A percentile compares a stretch with the other conserved stretches of the same genome.
phyloP scores from a whole-genome alignment of 2,888 invertebrate species.

The Chymomyza fuscimana region DNA sequence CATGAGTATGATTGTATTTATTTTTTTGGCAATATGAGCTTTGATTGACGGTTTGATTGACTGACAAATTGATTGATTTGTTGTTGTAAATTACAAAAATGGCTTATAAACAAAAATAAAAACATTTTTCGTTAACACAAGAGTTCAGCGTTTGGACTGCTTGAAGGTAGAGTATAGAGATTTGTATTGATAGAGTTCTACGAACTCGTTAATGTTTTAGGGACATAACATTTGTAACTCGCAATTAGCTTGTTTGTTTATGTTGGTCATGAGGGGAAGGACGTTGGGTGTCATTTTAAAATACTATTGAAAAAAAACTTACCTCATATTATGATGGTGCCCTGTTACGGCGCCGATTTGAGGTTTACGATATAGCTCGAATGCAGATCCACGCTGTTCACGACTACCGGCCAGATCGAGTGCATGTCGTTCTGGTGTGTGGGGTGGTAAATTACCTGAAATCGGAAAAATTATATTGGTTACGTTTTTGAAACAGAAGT shows the following conservation, averaged over 20 bases:
- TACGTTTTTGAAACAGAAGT: neutral
- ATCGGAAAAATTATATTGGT: neutral
- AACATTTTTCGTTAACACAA: constrained; percentile 79
- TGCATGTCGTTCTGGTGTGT: constrained; percentile 79
- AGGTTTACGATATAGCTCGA: constrained; percentile 95
- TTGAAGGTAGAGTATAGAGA: constrained; percentile 10
- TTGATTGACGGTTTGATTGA: constrained; percentile 39
- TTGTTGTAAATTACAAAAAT: constrained; percentile 52
- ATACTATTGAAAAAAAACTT: constrained; percentile 66
- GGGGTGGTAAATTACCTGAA: constrained; percentile 78
- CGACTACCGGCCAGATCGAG: constrained; percentile 89
- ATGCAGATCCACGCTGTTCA: constrained; percentile 96
- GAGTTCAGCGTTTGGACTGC: constrained; percentile 5
- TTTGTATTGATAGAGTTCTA: neutral
- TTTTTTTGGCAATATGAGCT: constrained; percentile 49
- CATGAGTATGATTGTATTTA: constrained; percentile 56
- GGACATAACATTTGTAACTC: constrained; percentile 7
- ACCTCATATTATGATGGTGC: constrained; percentile 91
- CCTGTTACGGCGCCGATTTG: constrained; percentile 81
- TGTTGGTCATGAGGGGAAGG: neutral
- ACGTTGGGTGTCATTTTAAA: neutral
- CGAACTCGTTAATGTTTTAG: constrained; percentile 17
- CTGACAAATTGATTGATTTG: constrained; percentile 38
- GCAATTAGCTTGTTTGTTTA: constrained; percentile 13
- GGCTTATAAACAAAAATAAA: constrained; percentile 75